Base-by-base conservation (phyloP, 2,113 vertebrate species). In the Vimba vimba region DNA sequence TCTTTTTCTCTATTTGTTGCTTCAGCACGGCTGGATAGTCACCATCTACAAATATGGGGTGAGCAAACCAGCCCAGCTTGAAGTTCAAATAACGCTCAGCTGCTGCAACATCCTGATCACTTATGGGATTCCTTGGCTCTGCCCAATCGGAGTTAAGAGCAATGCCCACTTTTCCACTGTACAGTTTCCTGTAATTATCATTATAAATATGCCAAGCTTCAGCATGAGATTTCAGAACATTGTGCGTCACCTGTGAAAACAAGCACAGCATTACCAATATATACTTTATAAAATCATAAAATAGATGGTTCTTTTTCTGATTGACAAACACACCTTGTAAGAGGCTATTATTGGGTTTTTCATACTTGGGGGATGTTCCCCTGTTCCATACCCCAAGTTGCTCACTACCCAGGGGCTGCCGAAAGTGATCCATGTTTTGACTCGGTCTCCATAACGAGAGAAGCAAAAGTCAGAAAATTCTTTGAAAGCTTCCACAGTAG, bases 61-160 rank as follows among this genome's bases (percentile, higher is more conserved):
- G 97, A 87, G 97, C 98, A 92, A 98, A 99, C 96, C 97, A 98
- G 88, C 98, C 98, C 50, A 99, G 93, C 96, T 97, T 98, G 90
- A 97, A 97, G 77, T 98, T 95, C 83, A 99, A 87, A 92, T 96
- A 98, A 73, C 96, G 96, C 79, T 98, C 95, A 2, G 97, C 93
- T 52, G 97, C 97, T 23, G 52, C 90, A 74, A 96, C 6, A 0
- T 98, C 97, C 88, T 96, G 94, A 0, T 89, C 74, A 47, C 6
- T 94, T 84, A 86, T 13, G 3, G 93, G 86, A 59, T 93, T 88
- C 39, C 66, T 85, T 17, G 98, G 97, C 60, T 97, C 96, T 27
- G 95, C 97, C 98, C 98, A 99, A 83, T 98, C 96, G 0, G 97
- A 97, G 87, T 98, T 97, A 52, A 99, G 90, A 75, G 97, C 97